Percentiles rank a stretch among this genome's conserved stretches.
Evolutionary conservation across 2,797 vertebrate species (phyloP).

Genomic region (Pangasius larnaudii): DNA sequence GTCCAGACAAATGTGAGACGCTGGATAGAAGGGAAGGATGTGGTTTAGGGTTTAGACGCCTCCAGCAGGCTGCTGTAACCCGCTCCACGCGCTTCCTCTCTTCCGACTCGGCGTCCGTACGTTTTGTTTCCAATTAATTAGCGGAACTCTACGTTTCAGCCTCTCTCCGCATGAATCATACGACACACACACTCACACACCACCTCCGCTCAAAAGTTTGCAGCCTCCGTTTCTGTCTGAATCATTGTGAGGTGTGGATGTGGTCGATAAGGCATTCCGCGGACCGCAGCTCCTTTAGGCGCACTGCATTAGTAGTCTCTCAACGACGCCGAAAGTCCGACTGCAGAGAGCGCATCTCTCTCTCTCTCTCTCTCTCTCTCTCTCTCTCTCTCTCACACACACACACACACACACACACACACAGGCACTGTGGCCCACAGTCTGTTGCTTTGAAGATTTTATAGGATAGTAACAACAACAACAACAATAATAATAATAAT

Average conservation of each 20-base stretch:
- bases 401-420: slow-evolving; percentile 10
- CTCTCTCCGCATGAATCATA: slow-evolving; percentile 51
- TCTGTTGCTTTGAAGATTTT: slow-evolving; percentile 11
- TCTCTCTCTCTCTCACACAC: slow-evolving; percentile 20
- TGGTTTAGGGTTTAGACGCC: slow-evolving; percentile 40
- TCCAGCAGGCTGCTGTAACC: background rate
- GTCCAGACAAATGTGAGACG: slow-evolving; percentile 53
- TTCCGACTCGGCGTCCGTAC: slow-evolving; percentile 41
- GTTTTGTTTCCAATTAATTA: slow-evolving; percentile 63
- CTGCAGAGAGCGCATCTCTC: slow-evolving; percentile 68
- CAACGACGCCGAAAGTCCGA: slow-evolving; percentile 73
- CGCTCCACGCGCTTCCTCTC: slow-evolving; percentile 13
- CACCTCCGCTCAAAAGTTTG: slow-evolving; percentile 68
- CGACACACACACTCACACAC: slow-evolving; percentile 58
- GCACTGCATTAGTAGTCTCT: slow-evolving; percentile 72
- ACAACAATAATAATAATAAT: background rate
- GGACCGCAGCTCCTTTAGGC: slow-evolving; percentile 60
- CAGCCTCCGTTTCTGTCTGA: slow-evolving; percentile 50
- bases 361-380: slow-evolving; percentile 33
- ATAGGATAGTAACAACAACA: background rate
- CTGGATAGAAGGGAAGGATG: slow-evolving; percentile 51
- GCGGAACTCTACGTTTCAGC: slow-evolving; percentile 59
- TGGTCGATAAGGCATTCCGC: slow-evolving; percentile 63
- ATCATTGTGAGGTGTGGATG: slow-evolving; percentile 60
- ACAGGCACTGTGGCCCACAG: background rate